phyloP scores from a whole-genome alignment of 2,113 vertebrate genomes.

The Muntiacus reevesi region DNA sequence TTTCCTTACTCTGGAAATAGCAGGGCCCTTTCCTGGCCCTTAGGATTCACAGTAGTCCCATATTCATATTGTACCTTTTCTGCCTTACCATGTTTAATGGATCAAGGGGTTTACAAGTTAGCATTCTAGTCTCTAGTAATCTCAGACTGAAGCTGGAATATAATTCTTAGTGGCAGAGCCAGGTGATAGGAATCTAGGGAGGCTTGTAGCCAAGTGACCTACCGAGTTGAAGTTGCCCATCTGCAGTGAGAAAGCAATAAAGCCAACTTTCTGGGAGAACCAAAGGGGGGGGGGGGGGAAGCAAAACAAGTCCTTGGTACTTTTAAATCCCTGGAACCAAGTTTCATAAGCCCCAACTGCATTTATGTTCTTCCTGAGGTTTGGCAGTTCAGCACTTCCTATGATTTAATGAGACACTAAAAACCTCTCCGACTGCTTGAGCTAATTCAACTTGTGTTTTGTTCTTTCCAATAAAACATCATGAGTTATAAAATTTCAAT shows the following conservation, averaged over 20 bases:
- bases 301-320: background rate
- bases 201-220: background rate
- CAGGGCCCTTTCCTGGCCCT: background rate
- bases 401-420: background rate
- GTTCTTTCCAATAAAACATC: background rate
- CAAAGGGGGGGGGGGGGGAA: fast-evolving
- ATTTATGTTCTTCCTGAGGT: background rate
- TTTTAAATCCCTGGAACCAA: background rate
- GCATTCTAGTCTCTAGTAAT: background rate
- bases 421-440: background rate
- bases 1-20: background rate
- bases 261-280: background rate
- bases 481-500: background rate
- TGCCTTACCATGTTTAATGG: background rate
- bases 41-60: background rate
- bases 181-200: background rate
- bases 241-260: background rate
- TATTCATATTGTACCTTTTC: background rate
- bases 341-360: background rate
- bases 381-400: background rate
- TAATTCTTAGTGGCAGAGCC: background rate
- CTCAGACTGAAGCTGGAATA: background rate
- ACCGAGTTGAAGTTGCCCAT: background rate
- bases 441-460: background rate
- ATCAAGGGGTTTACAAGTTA: background rate